Base-by-base conservation (phyloP, 2,113 vertebrate species). In the Struthio camelus region DNA sequence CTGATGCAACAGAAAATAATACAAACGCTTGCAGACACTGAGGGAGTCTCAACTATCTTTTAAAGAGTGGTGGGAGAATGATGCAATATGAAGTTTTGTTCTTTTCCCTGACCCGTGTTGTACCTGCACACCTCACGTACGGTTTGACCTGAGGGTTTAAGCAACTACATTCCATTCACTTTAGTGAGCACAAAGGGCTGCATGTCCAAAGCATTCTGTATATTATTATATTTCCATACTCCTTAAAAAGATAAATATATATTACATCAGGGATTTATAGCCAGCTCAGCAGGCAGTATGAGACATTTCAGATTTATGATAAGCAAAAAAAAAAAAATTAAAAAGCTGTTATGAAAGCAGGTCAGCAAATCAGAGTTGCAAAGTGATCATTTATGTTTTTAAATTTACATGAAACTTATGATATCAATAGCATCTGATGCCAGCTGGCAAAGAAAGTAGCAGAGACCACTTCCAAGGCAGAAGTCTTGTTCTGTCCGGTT, bases 21-120 rank as follows among this genome's bases (percentile, higher is more conserved):
- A 53, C 22, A 85, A 90, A 66, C 19, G 46, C 10, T 59, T 85
- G 4, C 28, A 91, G 40, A 54, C 59, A 73, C 19, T 1, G 3
- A 69, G 51, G 17, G 40, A 87, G 7, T 64, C 69, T 70, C 62
- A 89, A 1, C 9, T 70, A 28, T 72, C 32, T 10, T 72, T 50
- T 87, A 66, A 71, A 69, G 23, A 80, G 32, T 28, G 6, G 22
- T 13, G 46, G 6, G 65, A 75, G 28, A 78, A 46, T n/a, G 20
- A 42, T 58, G 15, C 24, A 79, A 36, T 28, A 28, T 12, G 34
- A 72, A 79, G 7, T 58, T 81, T 61, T 71, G 32, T 11, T 78
- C 23, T 59, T 84, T 85, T 53, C 59, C 14, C 12, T 92, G 46
- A 6, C 8, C 56, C 0, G 0, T 58, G 58, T n/a, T 0, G 0